phyloP scores from a whole-genome alignment of 30 jellyfish, hydroid and myxozoan genomes.

The Pelagia noctiluca region DNA sequence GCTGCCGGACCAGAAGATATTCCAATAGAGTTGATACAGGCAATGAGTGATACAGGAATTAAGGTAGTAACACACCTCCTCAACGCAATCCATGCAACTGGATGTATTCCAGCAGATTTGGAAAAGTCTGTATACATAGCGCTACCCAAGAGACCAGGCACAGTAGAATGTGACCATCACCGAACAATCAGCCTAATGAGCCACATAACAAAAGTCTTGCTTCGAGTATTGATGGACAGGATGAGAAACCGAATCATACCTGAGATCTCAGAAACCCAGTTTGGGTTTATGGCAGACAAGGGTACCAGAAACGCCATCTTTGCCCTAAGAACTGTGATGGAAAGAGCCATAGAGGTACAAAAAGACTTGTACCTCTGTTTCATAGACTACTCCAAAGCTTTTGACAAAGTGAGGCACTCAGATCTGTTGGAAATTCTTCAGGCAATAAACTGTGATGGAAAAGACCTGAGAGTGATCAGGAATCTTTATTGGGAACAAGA shows the following conservation, averaged over 20 bases:
- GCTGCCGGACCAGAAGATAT: constrained; percentile 19
- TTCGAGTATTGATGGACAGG: constrained; percentile 1
- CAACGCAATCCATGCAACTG: neutral
- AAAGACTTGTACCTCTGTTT: no score
- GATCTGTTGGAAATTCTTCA: no score
- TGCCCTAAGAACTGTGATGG: no score
- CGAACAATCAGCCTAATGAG: constrained; percentile 25
- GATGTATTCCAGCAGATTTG: neutral
- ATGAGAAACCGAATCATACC: neutral
- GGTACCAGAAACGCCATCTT: no score
- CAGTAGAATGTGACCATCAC: constrained; percentile 19
- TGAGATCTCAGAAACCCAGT: neutral
- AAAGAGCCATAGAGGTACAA: no score
- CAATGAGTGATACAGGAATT: neutral
- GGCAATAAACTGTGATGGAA: no score
- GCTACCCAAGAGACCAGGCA: constrained; percentile 12
- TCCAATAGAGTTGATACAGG: neutral
- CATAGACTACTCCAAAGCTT: no score
- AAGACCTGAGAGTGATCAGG: no score
- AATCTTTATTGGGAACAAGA: no score
- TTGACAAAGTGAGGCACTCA: no score
- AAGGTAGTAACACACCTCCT: neutral
- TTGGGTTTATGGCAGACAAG: neutral
- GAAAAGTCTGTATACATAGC: neutral
- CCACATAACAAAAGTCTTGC: neutral